Evolutionary conservation across 2,888 invertebrate genomes (phyloP).

Genomic region (Drosophila kambysellisi): DNA sequence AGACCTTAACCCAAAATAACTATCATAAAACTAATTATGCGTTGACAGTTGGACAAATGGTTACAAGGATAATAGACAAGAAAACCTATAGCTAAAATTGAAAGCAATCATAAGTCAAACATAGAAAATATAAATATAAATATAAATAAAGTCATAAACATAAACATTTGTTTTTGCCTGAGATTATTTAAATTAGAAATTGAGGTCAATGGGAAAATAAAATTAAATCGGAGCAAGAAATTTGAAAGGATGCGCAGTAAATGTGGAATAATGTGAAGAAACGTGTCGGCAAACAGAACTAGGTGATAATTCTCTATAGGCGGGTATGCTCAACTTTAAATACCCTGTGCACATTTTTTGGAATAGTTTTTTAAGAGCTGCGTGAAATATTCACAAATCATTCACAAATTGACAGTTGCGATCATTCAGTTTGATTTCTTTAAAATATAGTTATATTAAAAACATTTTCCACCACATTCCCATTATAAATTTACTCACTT

Average conservation of each 20-base stretch:
- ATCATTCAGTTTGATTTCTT: neutral
- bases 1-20: conserved; percentile 53
- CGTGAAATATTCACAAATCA: no score
- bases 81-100: neutral
- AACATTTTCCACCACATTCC: no score
- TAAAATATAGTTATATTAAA: no score
- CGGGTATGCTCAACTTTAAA: neutral
- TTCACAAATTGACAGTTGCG: no score
- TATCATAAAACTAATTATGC: conserved; percentile 28
- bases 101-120: conserved; percentile 21
- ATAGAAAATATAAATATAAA: conserved; percentile 1
- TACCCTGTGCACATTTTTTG: neutral
- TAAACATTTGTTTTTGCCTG: conserved; percentile 18
- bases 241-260: conserved; percentile 40
- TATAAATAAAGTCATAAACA: neutral
- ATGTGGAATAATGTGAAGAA: conserved; percentile 7
- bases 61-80: conserved; percentile 51
- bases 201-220: conserved; percentile 76
- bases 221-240: conserved; percentile 34
- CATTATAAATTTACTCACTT: no score
- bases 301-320: neutral
- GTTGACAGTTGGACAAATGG: conserved; percentile 34
- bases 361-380: neutral
- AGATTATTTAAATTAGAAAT: conserved; percentile 48
- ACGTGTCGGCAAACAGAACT: conserved; percentile 20